A percentile compares a stretch with the other conserved stretches of the same genome.
These are phyloP conservation scores for Clanis bilineata DNA, from an alignment of 2,888 invertebrate genomes.

Conservation along the genomic window DNA sequence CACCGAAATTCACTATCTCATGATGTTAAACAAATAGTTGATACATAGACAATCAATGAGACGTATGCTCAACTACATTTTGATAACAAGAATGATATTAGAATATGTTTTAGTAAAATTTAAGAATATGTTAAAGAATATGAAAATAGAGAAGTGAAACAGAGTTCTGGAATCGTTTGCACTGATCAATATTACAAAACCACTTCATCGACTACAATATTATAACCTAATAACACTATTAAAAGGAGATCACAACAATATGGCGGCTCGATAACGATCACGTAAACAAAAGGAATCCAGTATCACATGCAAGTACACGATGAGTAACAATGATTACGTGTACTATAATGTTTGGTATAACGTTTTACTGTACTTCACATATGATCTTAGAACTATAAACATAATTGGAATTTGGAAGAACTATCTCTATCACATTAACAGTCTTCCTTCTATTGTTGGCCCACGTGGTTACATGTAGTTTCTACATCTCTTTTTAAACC, in stretches of 20 bases:
- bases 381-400: not conserved
- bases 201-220: not conserved
- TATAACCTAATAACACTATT: not conserved
- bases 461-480: not conserved
- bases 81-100: too few species aligned
- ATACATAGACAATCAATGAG: too few species aligned
- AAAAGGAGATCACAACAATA: constrained; percentile 4
- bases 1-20: too few species aligned
- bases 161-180: not conserved
- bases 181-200: not conserved
- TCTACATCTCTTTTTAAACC: not conserved
- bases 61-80: too few species aligned
- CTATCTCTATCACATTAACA: not conserved
- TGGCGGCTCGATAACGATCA: constrained; percentile 2
- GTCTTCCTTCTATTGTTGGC: not conserved
- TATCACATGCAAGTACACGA: not conserved
- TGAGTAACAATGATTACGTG: not conserved
- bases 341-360: not conserved
- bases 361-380: not conserved
- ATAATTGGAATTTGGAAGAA: not conserved
- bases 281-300: constrained; percentile 9
- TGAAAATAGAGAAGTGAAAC: too few species aligned
- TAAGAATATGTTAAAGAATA: too few species aligned
- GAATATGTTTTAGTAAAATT: too few species aligned
- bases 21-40: too few species aligned